Evolutionary conservation across 23 tunicate genomes (phyloP).

Genomic region (Oikopleura dioica): DNA sequence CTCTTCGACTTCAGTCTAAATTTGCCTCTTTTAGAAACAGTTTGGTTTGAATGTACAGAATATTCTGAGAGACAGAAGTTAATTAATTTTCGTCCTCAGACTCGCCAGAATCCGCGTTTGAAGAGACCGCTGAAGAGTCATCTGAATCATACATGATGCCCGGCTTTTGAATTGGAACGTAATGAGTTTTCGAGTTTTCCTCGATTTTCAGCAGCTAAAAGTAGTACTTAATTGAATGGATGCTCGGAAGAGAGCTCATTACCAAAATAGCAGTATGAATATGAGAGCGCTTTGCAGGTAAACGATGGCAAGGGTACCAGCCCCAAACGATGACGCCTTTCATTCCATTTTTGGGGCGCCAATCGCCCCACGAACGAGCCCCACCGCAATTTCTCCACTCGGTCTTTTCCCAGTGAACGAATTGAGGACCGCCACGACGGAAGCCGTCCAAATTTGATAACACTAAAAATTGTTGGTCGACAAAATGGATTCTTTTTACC

Average conservation of each 20-base stretch:
- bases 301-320: slow-evolving; percentile 1
- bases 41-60: too few relatives aligned
- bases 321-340: neutral
- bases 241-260: neutral
- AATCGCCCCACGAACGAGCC: neutral
- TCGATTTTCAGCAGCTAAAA: too few relatives aligned
- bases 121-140: too few relatives aligned
- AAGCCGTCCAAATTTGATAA: slow-evolving; percentile 3
- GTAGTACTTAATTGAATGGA: too few relatives aligned
- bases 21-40: too few relatives aligned
- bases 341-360: neutral
- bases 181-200: neutral
- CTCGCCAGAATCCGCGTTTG: too few relatives aligned
- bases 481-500: too few relatives aligned
- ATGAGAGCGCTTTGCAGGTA: neutral
- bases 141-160: too few relatives aligned
- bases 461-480: too few relatives aligned
- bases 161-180: slow-evolving; percentile 7
- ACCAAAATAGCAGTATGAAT: neutral
- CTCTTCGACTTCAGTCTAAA: too few relatives aligned
- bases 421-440: neutral
- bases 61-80: too few relatives aligned
- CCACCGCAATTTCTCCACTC: neutral
- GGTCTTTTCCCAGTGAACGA: neutral
- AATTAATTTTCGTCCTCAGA: too few relatives aligned